phyloP scores from a whole-genome alignment of 2,113 vertebrate species.

The Talpa occidentalis region DNA sequence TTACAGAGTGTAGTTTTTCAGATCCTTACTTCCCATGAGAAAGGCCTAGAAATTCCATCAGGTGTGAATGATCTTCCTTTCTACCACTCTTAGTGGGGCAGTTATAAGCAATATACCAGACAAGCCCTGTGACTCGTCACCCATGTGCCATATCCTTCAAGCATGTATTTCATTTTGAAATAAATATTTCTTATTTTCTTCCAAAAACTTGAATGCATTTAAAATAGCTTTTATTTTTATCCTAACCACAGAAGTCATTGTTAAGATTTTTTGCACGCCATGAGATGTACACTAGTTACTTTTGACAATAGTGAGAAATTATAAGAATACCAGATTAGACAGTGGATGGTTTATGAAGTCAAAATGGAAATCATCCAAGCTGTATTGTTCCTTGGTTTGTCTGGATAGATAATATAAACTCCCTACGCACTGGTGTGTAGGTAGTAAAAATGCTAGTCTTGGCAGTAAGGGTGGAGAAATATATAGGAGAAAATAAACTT shows the following conservation, averaged over 20 bases:
- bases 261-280: constrained; percentile 23
- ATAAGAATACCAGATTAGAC: not conserved
- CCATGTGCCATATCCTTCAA: not conserved
- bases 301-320: not conserved
- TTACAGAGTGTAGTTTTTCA: not conserved
- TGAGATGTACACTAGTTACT: not conserved
- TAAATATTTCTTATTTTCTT: constrained; percentile 48
- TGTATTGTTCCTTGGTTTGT: not conserved
- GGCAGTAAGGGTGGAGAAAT: constrained; percentile 29
- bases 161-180: constrained; percentile 33
- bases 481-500: constrained; percentile 32
- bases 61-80: not conserved
- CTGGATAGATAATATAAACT: constrained; percentile 47
- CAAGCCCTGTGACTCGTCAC: not conserved
- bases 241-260: not conserved
- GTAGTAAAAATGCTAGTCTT: constrained; percentile 47
- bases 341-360: constrained; percentile 12
- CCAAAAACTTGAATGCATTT: constrained; percentile 13
- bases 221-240: constrained; percentile 66
- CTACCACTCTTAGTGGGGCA: not conserved
- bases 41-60: not conserved
- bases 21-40: not conserved
- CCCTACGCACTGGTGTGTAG: not conserved
- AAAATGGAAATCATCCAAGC: constrained; percentile 24
- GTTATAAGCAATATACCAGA: too few relatives aligned